Evolutionary conservation across 2,888 invertebrate genomes (phyloP), one percentile per base, ranked within the genome.

Genomic region (Stramonita haemastoma): DNA sequence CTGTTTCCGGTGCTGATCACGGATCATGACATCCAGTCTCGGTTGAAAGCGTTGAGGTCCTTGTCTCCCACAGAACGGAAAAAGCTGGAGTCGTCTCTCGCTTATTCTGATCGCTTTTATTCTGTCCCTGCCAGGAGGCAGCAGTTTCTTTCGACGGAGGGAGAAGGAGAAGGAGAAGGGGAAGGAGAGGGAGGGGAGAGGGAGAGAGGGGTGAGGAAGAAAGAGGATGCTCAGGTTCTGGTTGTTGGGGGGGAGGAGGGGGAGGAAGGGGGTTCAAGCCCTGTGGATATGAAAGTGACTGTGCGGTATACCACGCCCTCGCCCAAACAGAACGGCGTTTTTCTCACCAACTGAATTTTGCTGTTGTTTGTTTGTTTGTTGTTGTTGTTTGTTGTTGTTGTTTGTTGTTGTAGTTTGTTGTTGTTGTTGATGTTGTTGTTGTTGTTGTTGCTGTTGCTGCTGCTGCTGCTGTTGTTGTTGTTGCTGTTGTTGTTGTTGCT

Each of bases 1-100:
- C 79, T 86, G 85, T 87, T 89, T 29, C 86, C 85, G 66, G 89
- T 85, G 26, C 57, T 87, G n/a, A 70, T 84, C n/a, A 87, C 90
- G 2, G 86, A 89, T 19, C 83, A 90, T 81, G 85, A 90, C 32
- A 85, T 85, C n/a, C 84, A 85, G 6, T 85, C 85, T 46, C 85
- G 89, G 0, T 32, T 88, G 29, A 34, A 17, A 26, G 32, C 19
- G 36, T 60, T 13, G 26, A 13, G 6, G 22, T 36, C 57, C 29
- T n/a, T 29, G 56, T 15, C 32, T 11, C 17, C 5, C 32, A 11
- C 26, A 26, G 26, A 22, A 73, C 32, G 13, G 2, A 11, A 26
- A 1, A 15, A 13, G 4, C 4, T 34, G 77, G 32, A 6, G 13
- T 32, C 77, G 32, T 0, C 1, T 32, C 32, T 79, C 11, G 32